Base-by-base conservation (phyloP, 1,140 invertebrate species). In the Riptortus pedestris region DNA sequence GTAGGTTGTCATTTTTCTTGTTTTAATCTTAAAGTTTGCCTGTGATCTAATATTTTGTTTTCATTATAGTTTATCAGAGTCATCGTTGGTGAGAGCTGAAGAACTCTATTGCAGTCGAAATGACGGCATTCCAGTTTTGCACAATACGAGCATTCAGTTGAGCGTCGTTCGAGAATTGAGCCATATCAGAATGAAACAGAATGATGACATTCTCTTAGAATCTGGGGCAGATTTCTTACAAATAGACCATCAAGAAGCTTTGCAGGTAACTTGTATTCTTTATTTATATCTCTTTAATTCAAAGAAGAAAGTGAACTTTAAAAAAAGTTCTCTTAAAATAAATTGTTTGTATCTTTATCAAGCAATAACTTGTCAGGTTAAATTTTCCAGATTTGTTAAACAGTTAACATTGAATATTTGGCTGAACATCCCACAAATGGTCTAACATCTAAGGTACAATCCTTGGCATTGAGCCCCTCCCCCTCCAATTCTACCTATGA, bases 71-170 rank as follows among this genome's bases (percentile, higher is more conserved):
- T 9, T 55, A 26, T 26, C 51, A 24, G 51, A 55, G 26, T 55
- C 51, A 0, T 24, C 18, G 16, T 55, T 55, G 24, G 26, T 55
- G 20, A 55, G 51, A 62, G 80, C 82, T 33, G 80, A 85, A 63
- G 79, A 85, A 43, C 74, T 89, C 45, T 90, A 89, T 70, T 80
- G 78, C 66, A 86, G 85, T 71, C 78, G 80, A 66, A 75, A 79
- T 33, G 80, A 77, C 28, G 83, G 84, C 0, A 81, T 80, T 68
- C 86, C 88, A 1, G 86, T 91, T 69, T 71, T 91, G 26, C 87
- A 92, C 73, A 84, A 95, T 74, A 95, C 91, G 0, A 80, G 87
- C 11, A 76, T 95, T 45, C 84, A 86, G 69, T 76, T 91, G 26
- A 76, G 76, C 33, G 76, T 83, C 28, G 75, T 79, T 70, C 74